Conservation (phyloP, 2,113 vertebrate species). For the Caracal caracal region DNA sequence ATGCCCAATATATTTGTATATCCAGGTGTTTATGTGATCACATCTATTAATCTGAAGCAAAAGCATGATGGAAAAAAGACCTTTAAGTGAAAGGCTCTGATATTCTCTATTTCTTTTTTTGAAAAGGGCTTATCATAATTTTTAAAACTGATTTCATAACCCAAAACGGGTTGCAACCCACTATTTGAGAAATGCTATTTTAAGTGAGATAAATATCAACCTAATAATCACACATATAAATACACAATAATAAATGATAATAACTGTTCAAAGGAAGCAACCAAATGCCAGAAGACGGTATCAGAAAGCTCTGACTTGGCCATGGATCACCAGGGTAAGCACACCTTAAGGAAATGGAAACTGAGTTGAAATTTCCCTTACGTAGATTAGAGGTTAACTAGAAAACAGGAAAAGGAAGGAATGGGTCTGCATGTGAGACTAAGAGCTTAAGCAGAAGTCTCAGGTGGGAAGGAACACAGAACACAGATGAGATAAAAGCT, state of each 20-base stretch:
- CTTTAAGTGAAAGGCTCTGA: neutral
- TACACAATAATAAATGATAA: neutral
- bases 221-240: neutral
- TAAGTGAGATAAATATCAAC: neutral
- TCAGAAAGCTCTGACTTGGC: neutral
- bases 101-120: neutral
- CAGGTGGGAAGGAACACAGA: neutral
- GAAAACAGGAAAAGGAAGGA: neutral
- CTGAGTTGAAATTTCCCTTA: neutral
- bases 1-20: neutral
- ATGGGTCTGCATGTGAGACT: neutral
- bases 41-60: constrained; percentile 3
- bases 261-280: neutral
- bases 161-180: neutral
- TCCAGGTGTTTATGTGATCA: neutral
- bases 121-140: neutral
- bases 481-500: neutral
- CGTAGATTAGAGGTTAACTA: neutral
- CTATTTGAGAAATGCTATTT: neutral
- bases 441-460: neutral
- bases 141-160: constrained; percentile 4
- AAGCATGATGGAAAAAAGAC: neutral
- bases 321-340: neutral
- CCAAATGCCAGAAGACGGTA: neutral
- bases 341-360: neutral